phyloP scores from a whole-genome alignment of 2,888 invertebrate species.

The Aplocera efformata region DNA sequence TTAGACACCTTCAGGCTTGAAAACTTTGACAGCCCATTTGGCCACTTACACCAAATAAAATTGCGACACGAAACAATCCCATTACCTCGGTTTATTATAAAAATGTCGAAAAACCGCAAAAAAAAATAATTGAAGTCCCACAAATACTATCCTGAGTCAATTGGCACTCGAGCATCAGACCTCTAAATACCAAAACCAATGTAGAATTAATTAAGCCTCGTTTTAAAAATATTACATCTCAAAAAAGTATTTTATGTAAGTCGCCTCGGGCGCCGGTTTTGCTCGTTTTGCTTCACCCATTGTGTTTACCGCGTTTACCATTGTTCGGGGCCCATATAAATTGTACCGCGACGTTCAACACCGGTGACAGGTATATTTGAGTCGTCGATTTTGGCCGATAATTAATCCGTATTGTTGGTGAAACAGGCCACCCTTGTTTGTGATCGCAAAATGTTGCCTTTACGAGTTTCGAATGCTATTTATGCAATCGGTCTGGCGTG shows the following conservation, averaged over 20 bases:
- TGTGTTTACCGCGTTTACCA: conserved; percentile 78
- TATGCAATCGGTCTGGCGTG: conserved; percentile 16
- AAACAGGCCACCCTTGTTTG: conserved; percentile 72
- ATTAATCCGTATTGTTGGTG: conserved; percentile 79
- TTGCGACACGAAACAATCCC: too few relatives aligned
- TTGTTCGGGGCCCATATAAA: conserved; percentile 76
- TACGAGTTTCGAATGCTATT: conserved; percentile 40
- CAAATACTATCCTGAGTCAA: too few relatives aligned
- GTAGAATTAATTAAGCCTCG: conserved; percentile 20
- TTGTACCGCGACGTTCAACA: conserved; percentile 69
- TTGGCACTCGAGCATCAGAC: not conserved
- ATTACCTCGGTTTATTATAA: too few relatives aligned
- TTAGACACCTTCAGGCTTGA: too few relatives aligned
- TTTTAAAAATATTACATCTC: conserved; percentile 20
- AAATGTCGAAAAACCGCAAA: too few relatives aligned
- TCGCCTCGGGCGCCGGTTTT: conserved; percentile 41
- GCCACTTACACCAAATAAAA: too few relatives aligned
- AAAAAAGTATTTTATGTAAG: conserved; percentile 19
- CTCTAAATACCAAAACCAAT: conserved; percentile 19
- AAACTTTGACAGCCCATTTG: too few relatives aligned
- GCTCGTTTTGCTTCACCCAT: conserved; percentile 71
- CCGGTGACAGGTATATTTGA: conserved; percentile 79
- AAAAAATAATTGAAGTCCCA: too few relatives aligned
- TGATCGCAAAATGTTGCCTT: conserved; percentile 42
- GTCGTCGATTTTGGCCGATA: conserved; percentile 76